Percentiles rank a stretch among this genome's conserved stretches.
phyloP scores from a whole-genome alignment of 2,797 vertebrate species.

The Amniataba percoides region DNA sequence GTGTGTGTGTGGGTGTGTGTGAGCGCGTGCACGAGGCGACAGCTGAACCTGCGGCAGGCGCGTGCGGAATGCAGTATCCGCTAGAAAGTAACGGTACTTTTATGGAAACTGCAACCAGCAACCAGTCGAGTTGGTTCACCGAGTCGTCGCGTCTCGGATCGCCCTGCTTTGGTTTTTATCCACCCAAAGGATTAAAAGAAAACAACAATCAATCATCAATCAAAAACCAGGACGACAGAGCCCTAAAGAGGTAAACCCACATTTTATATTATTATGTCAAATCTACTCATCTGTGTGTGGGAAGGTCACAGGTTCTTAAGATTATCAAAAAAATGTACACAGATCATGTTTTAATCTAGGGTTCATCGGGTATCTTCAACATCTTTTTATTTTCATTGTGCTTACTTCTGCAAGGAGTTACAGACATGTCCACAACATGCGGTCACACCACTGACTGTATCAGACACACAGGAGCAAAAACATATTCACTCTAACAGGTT shows the following conservation, averaged over 20 bases:
- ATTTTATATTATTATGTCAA: not conserved
- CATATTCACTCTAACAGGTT: not conserved
- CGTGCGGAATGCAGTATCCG: conserved; percentile 90
- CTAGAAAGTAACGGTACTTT: conserved; percentile 92
- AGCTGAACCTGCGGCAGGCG: conserved; percentile 90
- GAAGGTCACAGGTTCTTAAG: conserved; percentile 17
- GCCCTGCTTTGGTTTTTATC: conserved; percentile 25
- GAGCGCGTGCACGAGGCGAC: conserved; percentile 77
- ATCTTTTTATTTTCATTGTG: not conserved
- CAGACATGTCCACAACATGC: not conserved
- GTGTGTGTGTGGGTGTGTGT: not conserved
- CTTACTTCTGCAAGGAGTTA: not conserved
- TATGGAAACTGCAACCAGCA: conserved; percentile 90
- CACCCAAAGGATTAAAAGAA: conserved; percentile 30
- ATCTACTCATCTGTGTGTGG: not conserved
- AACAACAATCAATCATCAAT: not conserved
- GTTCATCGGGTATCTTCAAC: not conserved
- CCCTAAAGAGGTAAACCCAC: conserved; percentile 66
- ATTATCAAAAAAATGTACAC: not conserved
- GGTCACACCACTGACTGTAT: not conserved
- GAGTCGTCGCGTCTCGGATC: conserved; percentile 57
- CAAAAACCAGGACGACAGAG: conserved; percentile 23
- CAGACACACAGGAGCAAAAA: not conserved
- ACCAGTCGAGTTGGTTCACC: conserved; percentile 80
- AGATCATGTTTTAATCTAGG: not conserved